A percentile compares a stretch with the other conserved stretches of the same genome.
Evolutionary conservation across 2,113 vertebrate species (phyloP).

Genomic region (Meleagris gallopavo): DNA sequence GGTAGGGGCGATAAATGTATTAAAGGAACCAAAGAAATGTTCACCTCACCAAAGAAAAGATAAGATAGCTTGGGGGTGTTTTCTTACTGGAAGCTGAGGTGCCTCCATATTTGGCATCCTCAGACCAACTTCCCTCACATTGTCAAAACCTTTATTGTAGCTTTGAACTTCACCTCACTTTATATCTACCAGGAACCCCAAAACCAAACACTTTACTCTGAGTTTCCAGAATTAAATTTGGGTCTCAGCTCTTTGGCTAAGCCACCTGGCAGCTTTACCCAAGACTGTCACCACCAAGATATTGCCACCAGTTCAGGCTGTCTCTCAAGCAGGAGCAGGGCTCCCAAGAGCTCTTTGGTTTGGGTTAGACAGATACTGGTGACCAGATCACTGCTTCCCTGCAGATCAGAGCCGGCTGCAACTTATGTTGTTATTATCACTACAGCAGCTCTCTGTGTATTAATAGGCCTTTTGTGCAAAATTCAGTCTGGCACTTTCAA

Average conservation of each 20-base stretch:
- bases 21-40: conserved; percentile 22
- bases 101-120: not conserved
- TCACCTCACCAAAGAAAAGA: conserved; percentile 6
- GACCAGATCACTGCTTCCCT: not conserved
- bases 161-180: not conserved
- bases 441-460: conserved; percentile 40
- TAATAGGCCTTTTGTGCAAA: conserved; percentile 53
- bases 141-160: not conserved
- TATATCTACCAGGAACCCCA: not conserved
- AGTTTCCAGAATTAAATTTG: not conserved
- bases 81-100: not conserved
- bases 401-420: not conserved
- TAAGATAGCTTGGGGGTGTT: not conserved
- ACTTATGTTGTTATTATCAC: conserved; percentile 20
- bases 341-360: not conserved
- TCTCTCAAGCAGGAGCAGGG: not conserved
- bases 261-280: not conserved
- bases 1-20: not conserved
- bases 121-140: not conserved
- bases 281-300: not conserved
- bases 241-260: not conserved
- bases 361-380: not conserved
- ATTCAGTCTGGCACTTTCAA: conserved; percentile 54
- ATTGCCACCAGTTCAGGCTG: not conserved
- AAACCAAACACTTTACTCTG: not conserved